Evolutionary conservation across 2,113 vertebrate genomes (phyloP).

Genomic region (Lutjanus erythropterus): DNA sequence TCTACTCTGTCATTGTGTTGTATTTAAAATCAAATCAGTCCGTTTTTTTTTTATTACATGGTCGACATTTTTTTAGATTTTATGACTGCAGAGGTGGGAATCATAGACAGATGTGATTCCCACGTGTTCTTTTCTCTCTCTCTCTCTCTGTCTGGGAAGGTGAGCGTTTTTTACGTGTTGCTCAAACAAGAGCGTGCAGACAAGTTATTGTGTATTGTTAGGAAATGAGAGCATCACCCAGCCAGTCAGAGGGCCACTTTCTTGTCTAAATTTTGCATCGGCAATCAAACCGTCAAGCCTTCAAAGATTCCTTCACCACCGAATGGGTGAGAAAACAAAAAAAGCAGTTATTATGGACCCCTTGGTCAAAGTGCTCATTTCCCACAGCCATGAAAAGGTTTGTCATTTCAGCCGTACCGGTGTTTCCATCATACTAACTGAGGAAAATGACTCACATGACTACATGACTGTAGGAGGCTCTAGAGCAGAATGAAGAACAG

Average conservation of each 20-base stretch:
- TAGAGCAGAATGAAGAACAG: neutral
- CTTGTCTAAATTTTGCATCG: neutral
- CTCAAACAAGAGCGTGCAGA: neutral
- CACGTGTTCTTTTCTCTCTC: neutral
- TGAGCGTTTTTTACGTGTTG: neutral
- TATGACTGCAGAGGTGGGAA: neutral
- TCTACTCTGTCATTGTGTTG: neutral
- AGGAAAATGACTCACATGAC: neutral
- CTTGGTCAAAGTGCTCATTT: conserved; percentile 31
- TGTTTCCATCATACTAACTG: conserved; percentile 13
- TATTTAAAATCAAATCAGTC: neutral
- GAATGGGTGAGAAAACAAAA: neutral
- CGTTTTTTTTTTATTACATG: neutral
- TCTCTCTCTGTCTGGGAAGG: no score
- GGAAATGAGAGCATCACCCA: neutral
- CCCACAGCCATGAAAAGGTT: conserved; percentile 3
- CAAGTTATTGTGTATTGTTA: conserved; percentile 24
- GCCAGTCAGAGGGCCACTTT: conserved; percentile 36
- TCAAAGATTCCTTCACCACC: conserved; percentile 1
- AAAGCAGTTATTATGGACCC: conserved; percentile 6
- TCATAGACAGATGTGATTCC: neutral
- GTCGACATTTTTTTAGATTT: neutral
- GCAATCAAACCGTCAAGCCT: conserved; percentile 17
- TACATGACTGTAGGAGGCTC: no score
- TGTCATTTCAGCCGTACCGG: neutral